These are phyloP conservation scores for Hassar affinis DNA, from an alignment of 2,113 vertebrate species.

Conservation along the genomic window DNA sequence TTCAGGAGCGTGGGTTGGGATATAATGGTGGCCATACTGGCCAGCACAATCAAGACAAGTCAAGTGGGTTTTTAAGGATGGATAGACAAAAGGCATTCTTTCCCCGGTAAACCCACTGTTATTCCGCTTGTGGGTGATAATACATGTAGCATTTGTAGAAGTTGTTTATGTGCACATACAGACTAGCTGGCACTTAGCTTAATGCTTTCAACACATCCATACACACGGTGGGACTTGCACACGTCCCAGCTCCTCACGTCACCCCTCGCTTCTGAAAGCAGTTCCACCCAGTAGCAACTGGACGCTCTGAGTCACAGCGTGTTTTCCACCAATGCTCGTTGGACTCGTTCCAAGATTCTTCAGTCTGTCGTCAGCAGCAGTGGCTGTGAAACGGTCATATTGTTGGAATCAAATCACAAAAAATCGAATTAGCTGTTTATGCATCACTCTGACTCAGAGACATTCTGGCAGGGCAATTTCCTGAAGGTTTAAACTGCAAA, in stretches of 20 bases:
- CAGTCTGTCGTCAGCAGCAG: background rate
- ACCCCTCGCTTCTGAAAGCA: background rate
- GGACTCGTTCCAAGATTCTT: background rate
- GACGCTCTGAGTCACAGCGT: conserved; percentile 1
- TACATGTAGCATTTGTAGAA: conserved; percentile 1
- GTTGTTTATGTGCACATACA: conserved; percentile 23
- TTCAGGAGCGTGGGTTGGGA: background rate
- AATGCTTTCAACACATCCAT: background rate
- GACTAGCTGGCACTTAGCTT: background rate
- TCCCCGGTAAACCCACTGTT: background rate
- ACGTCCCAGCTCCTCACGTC: background rate
- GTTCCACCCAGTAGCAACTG: background rate
- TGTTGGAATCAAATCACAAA: background rate
- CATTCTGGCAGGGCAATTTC: background rate
- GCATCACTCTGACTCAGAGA: background rate
- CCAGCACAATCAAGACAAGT: background rate
- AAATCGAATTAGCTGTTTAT: background rate
- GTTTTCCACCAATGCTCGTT: background rate
- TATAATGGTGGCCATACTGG: background rate
- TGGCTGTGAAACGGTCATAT: background rate
- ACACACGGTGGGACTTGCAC: background rate
- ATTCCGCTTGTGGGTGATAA: background rate
- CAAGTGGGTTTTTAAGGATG: background rate
- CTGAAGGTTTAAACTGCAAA: background rate
- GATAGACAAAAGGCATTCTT: background rate